A percentile compares a stretch with the other conserved stretches of the same genome.
Evolutionary conservation across 2,797 vertebrate species (phyloP).

Genomic region (Artibeus lituratus): DNA sequence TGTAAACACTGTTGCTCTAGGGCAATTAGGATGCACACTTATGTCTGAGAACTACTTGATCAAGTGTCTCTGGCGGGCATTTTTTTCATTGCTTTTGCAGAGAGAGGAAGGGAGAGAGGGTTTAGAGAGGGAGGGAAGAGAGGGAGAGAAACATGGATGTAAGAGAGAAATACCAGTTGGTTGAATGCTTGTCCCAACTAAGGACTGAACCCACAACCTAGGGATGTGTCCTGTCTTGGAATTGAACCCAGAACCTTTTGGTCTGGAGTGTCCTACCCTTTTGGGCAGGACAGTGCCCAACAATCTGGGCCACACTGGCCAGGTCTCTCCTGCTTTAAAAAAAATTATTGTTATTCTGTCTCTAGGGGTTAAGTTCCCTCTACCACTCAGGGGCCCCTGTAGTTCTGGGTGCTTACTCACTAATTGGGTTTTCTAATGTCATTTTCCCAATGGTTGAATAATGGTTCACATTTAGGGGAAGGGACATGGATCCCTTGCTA

Average conservation of each 20-base stretch:
- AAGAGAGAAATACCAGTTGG: not conserved
- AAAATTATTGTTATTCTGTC: slow-evolving; percentile 17
- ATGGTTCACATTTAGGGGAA: not conserved
- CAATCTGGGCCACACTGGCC: not conserved
- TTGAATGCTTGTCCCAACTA: not conserved
- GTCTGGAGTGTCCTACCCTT: too few relatives aligned
- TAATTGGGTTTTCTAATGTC: not conserved
- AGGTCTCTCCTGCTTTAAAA: not conserved
- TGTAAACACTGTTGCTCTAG: not conserved
- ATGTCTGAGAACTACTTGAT: not conserved
- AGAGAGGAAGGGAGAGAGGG: not conserved
- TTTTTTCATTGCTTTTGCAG: not conserved
- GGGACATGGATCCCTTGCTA: not conserved
- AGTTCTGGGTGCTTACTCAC: not conserved
- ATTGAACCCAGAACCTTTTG: not conserved
- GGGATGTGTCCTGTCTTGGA: not conserved
- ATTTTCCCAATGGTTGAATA: not conserved
- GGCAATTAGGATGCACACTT: not conserved
- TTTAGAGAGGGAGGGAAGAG: not conserved
- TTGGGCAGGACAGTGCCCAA: not conserved
- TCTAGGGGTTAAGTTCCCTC: not conserved
- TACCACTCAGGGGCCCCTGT: not conserved
- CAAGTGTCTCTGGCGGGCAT: not conserved
- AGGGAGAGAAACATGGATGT: not conserved
- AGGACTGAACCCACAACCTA: not conserved